Percentiles rank a stretch among this genome's conserved stretches.
Conservation (phyloP, 2,888 invertebrate genomes). For the Peribatodes rhomboidaria region DNA sequence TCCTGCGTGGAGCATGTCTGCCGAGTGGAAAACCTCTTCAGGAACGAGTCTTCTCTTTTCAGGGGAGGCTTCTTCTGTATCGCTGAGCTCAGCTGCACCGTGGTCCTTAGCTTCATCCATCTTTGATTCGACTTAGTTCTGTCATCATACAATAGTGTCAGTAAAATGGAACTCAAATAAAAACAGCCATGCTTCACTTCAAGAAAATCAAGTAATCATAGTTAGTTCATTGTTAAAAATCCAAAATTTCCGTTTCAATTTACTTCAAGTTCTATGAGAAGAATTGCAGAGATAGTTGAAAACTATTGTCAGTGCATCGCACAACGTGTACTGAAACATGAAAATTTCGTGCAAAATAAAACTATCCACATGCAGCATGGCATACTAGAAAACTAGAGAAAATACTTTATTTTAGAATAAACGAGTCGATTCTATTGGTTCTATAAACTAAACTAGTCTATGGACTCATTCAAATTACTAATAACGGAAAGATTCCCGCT, state of each 20-base stretch:
- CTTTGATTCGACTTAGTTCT: conserved; percentile 97
- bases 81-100: conserved; percentile 96
- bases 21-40: conserved; percentile 97
- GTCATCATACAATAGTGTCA: conserved; percentile 62
- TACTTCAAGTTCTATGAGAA: conserved; percentile 32
- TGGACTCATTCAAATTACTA: conserved; percentile 30
- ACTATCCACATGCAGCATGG: conserved; percentile 81
- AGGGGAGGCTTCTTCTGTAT: conserved; percentile 95
- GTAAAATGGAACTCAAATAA: conserved; percentile 56
- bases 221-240: conserved; percentile 24
- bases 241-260: conserved; percentile 27
- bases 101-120: conserved; percentile 98
- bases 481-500: conserved; percentile 43
- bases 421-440: conserved; percentile 67
- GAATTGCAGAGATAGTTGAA: conserved; percentile 39
- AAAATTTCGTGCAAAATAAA: conserved; percentile 75
- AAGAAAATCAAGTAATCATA: conserved; percentile 38
- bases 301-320: conserved; percentile 55
- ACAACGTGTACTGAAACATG: conserved; percentile 59
- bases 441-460: conserved; percentile 68
- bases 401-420: conserved; percentile 71
- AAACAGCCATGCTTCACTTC: conserved; percentile 67
- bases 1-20: conserved; percentile 96
- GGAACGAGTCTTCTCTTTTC: conserved; percentile 96
- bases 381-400: conserved; percentile 70